Base-by-base conservation (phyloP, 92 coral and sea anemone genomes). In the Micromussa lordhowensis region DNA sequence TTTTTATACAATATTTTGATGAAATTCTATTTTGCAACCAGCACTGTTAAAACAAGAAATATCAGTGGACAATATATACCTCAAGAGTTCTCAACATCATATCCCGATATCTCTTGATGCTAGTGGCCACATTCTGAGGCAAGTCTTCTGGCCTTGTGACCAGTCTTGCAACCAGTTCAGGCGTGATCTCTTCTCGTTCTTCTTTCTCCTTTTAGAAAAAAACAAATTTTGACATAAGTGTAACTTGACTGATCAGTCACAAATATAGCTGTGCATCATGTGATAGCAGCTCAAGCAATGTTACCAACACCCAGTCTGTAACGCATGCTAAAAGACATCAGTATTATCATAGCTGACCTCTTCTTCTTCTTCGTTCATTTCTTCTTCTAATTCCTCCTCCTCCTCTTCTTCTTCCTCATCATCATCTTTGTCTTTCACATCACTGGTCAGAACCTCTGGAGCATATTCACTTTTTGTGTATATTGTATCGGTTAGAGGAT, bases 141-240 rank as follows among this genome's bases (percentile, higher is more conserved):
- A 97, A 88, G 75, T 97, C 99, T 49, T 97, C 99, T 49, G 99
- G 99, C 79, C 99, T 92, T 21, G 88, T 87, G 13, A 95, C 98
- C 75, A 97, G 97, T 85, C 99, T 84, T 57, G 95, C 89, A 30
- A 97, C 88, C 69, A 97, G 87, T 66, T 94, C 98, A 11, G 94
- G 95, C 5, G 97, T 89, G 61, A 96, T 94, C 80, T 96, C 99
- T 87, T 92, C 97, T 55, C 82, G 91, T 28, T 96, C 99, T 83
- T 97, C 99, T 26, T 91, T 93, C 48, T 93, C 96, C 99, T 96
- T 77, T 18, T 40, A 4, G 48, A 81, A 82, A 73, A 70, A 31
- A 74, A 72, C 19, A 3, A 72, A 72, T 0, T 64, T n/a, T 26
- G 32, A 64, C 12, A n/a, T 64, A 0, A 64, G 28, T 64, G 3